phyloP scores from a whole-genome alignment of 2,797 vertebrate genomes.

The Anas georgica region DNA sequence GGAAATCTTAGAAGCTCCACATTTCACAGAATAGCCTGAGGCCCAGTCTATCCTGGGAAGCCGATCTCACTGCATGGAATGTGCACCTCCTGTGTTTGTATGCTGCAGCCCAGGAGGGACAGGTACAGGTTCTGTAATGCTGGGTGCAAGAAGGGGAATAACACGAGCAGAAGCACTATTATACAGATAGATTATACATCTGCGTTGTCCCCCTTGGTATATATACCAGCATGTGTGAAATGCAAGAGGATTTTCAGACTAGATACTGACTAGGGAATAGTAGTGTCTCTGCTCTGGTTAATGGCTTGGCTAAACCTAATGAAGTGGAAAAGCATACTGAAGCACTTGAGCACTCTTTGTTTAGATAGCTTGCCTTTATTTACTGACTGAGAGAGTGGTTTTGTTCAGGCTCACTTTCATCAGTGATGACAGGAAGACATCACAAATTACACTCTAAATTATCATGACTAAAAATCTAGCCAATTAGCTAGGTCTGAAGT shows the following conservation, averaged over 20 bases:
- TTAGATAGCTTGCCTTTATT: background rate
- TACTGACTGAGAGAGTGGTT: background rate
- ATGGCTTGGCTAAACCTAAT: fast-evolving
- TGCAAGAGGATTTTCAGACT: background rate
- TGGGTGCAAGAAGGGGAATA: background rate
- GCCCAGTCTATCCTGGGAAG: background rate
- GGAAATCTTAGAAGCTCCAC: background rate
- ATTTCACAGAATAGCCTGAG: background rate
- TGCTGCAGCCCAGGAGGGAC: fast-evolving
- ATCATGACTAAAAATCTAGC: background rate
- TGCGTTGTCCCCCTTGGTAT: background rate
- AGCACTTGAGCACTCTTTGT: background rate
- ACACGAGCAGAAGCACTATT: fast-evolving
- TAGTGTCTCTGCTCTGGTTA: background rate
- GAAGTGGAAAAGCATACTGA: background rate
- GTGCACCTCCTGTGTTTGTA: fast-evolving
- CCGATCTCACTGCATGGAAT: background rate
- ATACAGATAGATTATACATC: background rate
- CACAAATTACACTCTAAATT: background rate
- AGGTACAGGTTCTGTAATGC: fast-evolving
- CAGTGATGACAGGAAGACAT: background rate
- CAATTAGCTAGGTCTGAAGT: background rate
- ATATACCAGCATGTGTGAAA: background rate
- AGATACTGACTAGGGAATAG: background rate
- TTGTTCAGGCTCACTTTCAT: background rate